These are phyloP conservation scores for Neocloeon triangulifer DNA, from an alignment of 1,140 invertebrate species.

Conservation along the genomic window DNA sequence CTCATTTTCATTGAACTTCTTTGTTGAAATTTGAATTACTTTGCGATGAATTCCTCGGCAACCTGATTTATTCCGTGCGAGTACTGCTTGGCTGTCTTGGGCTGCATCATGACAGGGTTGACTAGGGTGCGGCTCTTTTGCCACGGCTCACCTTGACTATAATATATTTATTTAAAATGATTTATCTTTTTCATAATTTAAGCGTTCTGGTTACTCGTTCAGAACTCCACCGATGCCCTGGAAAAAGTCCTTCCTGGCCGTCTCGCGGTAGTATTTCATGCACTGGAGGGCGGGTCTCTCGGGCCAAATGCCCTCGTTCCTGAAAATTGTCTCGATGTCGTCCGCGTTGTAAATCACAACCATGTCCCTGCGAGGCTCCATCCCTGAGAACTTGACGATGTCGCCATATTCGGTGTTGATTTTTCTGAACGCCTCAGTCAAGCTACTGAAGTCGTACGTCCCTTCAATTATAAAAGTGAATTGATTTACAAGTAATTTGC, in stretches of 20 bases:
- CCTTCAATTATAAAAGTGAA: too few species aligned
- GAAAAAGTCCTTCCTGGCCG: slow-evolving; percentile 6
- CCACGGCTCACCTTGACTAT: slow-evolving; percentile 21
- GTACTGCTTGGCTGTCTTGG: slow-evolving; percentile 14
- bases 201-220: slow-evolving; percentile 4
- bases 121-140: slow-evolving; percentile 13
- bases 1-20: slow-evolving; percentile 19
- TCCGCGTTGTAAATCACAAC: slow-evolving; percentile 4
- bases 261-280: neutral
- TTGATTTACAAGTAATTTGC: too few species aligned
- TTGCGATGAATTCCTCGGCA: slow-evolving; percentile 13
- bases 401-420: slow-evolving; percentile 1
- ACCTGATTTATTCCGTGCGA: slow-evolving; percentile 14
- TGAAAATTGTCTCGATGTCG: slow-evolving; percentile 4
- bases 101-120: slow-evolving; percentile 17
- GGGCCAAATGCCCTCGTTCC: slow-evolving; percentile 7
- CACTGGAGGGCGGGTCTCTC: slow-evolving; percentile 1
- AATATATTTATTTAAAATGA: too few species aligned
- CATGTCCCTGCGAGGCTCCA: neutral
- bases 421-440: neutral
- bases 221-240: slow-evolving; percentile 5
- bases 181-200: too few species aligned
- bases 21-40: slow-evolving; percentile 5
- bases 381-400: slow-evolving; percentile 1
- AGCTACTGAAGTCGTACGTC: neutral